Evolutionary conservation across 2,797 vertebrate genomes (phyloP), one percentile per base, ranked within the genome.

Genomic region (Tokudaia muenninki): DNA sequence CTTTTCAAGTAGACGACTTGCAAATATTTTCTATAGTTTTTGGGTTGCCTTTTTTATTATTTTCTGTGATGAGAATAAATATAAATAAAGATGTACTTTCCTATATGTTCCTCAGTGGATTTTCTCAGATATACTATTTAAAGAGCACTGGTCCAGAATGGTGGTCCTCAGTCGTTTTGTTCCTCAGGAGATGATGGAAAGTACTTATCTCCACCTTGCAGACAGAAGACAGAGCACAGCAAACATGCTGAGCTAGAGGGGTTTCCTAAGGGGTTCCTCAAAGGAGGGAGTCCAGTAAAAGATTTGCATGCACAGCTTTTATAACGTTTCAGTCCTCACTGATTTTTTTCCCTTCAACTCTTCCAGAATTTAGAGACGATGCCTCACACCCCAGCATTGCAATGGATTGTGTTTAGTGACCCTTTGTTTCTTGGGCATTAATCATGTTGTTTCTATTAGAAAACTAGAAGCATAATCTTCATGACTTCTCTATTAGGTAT

Each of bases 391-490:
- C n/a, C 57, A 79, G 50, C 41, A 59, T 52, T 81, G 70, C n/a
- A 93, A 22, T 59, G 92, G 63, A 37, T 86, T 41, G 11, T 87
- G 12, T 84, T 77, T 57, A 34, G n/a, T 37, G 50, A 24, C 8
- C 61, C 26, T 74, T 87, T 72, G 41, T 79, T 90, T 95, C 61
- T 10, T 44, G 5, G 50, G 11, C 75, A 16, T 84, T 52, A 41
- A 13, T 93, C 37, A 55, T n/a, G 55, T 79, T 59, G 79, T 37
- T 6, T 90, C 83, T 94, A 61, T 70, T 37, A 91, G 63, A 41
- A 96, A 52, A 82, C 12, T n/a, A 95, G 57, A 50, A 92, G 57
- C 44, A 47, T 78, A 87, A 29, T 63, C 77, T 97, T 94, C 77
- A 29, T 84, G 70, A 34, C 50, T 92, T 75, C 21, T 87, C 72